phyloP scores from a whole-genome alignment of 2,113 vertebrate genomes.

The Centrocercus urophasianus region DNA sequence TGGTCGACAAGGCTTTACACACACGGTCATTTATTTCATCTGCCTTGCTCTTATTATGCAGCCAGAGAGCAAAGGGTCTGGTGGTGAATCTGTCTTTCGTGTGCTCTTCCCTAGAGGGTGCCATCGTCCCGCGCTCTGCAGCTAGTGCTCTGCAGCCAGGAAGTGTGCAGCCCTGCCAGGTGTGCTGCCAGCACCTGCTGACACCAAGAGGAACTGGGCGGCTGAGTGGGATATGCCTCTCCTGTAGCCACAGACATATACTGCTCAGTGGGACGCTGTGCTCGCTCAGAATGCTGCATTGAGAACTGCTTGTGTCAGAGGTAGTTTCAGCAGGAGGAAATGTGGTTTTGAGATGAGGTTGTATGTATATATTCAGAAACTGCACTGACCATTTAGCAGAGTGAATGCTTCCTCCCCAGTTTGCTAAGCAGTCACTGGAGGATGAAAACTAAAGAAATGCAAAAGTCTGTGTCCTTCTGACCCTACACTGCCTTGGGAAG shows the following conservation, averaged over 20 bases:
- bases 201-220: accelerated
- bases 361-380: not conserved
- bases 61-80: not conserved
- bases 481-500: not conserved
- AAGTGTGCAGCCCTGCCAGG: not conserved
- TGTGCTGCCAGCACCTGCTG: not conserved
- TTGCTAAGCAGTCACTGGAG: not conserved
- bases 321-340: not conserved
- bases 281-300: accelerated
- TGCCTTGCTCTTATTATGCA: not conserved
- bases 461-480: not conserved
- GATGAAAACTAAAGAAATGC: not conserved
- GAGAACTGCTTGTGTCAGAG: not conserved
- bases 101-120: constrained; percentile 78
- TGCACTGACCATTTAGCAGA: not conserved
- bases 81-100: not conserved
- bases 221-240: not conserved
- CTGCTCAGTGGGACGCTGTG: accelerated
- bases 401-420: not conserved
- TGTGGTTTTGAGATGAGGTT: not conserved
- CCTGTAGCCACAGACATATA: accelerated
- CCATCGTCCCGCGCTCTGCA: constrained; percentile 33
- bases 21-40: not conserved
- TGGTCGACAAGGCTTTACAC: not conserved
- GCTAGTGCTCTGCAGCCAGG: not conserved